phyloP scores from a whole-genome alignment of 1,140 invertebrate genomes.

The Macrocentrus cingulum region DNA sequence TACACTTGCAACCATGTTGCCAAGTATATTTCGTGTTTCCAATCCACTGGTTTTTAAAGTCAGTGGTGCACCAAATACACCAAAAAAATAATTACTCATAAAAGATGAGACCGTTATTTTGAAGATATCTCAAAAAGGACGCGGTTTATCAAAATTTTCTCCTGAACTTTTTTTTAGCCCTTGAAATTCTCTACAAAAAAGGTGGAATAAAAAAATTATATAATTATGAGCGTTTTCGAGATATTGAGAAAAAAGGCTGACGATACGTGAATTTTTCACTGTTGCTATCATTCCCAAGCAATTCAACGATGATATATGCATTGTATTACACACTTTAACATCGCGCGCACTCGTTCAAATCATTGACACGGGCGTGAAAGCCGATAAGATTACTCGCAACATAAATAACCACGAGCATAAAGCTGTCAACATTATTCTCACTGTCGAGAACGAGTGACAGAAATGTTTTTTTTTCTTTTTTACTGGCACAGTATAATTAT shows the following conservation, averaged over 20 bases:
- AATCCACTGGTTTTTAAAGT: constrained; percentile 78
- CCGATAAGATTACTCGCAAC: constrained; percentile 13
- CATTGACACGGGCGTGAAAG: not conserved
- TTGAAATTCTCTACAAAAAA: too few relatives aligned
- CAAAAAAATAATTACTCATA: constrained; percentile 48
- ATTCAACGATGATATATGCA: constrained; percentile 13
- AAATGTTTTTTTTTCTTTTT: too few relatives aligned
- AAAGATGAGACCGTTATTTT: too few relatives aligned
- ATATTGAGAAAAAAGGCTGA: too few relatives aligned
- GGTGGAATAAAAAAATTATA: too few relatives aligned
- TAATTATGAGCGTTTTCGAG: too few relatives aligned
- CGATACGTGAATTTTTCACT: not conserved
- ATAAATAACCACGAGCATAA: constrained; percentile 3
- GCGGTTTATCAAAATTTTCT: too few relatives aligned
- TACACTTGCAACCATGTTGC: constrained; percentile 82
- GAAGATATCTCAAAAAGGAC: too few relatives aligned
- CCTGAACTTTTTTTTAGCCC: too few relatives aligned
- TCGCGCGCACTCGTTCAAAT: not conserved
- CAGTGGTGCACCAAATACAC: constrained; percentile 52
- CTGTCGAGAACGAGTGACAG: not conserved
- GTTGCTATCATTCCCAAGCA: not conserved
- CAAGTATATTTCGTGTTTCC: constrained; percentile 86
- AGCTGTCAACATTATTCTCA: too few relatives aligned
- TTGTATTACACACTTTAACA: not conserved
- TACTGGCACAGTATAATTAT: too few relatives aligned